Conservation (phyloP, 2,797 vertebrate species). For the Hafferia zeledoni region DNA sequence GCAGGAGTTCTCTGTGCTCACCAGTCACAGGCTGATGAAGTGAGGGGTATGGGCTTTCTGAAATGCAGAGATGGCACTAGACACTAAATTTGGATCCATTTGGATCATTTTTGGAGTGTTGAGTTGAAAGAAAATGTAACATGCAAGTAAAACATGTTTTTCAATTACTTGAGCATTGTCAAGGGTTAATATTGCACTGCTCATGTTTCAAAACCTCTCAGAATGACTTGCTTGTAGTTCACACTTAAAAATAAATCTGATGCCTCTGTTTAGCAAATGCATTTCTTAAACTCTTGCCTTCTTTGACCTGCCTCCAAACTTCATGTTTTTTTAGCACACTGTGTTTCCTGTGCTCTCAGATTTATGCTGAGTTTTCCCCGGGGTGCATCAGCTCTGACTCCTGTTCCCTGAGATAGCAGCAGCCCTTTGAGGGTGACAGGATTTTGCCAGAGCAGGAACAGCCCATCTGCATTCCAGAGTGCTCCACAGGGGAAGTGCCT, state of each 20-base stretch:
- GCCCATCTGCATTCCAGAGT: slow-evolving; percentile 48
- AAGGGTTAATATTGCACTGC: neutral
- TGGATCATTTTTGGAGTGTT: neutral
- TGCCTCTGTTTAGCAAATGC: neutral
- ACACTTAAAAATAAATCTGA: neutral
- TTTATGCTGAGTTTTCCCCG: neutral
- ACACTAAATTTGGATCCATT: neutral
- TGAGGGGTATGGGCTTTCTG: neutral
- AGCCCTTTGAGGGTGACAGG: neutral
- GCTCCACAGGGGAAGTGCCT: slow-evolving; percentile 30
- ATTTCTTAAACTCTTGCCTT: neutral
- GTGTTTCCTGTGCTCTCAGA: neutral
- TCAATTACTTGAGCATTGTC: neutral
- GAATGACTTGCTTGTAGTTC: neutral
- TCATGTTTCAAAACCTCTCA: neutral
- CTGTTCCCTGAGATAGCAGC: neutral
- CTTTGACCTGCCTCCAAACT: neutral
- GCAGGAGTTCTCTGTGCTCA: neutral
- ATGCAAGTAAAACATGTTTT: neutral
- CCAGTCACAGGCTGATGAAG: neutral
- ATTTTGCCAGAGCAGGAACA: neutral
- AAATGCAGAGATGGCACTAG: neutral
- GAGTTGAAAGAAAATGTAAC: neutral
- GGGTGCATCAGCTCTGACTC: neutral
- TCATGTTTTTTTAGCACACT: neutral